phyloP scores from a whole-genome alignment of 2,888 invertebrate species.

The Orthosia incerta region DNA sequence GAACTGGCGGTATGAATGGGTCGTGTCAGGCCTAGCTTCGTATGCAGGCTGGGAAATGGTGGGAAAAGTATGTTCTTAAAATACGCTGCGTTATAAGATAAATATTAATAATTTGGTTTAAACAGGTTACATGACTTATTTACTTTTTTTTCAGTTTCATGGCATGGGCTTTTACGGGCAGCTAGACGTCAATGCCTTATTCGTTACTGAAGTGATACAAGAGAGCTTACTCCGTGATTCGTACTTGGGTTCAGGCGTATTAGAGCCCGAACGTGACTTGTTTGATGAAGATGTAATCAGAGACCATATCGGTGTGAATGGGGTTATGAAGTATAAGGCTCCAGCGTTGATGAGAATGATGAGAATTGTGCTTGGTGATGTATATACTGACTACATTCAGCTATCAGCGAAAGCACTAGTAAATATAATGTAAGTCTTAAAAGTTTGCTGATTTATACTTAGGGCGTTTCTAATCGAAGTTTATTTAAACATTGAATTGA shows the following conservation, averaged over 20 bases:
- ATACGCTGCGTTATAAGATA: neutral
- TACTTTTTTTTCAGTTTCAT: neutral
- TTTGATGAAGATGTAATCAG: conserved; percentile 76
- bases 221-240: conserved; percentile 81
- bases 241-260: conserved; percentile 65
- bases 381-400: conserved; percentile 75
- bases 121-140: neutral
- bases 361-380: conserved; percentile 72
- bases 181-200: conserved; percentile 79
- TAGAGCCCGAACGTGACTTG: conserved; percentile 72
- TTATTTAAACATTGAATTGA: too few species aligned
- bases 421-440: conserved; percentile 72
- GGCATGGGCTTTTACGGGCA: too few species aligned
- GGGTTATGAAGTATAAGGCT: conserved; percentile 80
- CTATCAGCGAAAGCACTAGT: conserved; percentile 74
- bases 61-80: conserved; percentile 78
- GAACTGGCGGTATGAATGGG: conserved; percentile 92
- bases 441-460: too few species aligned
- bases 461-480: too few species aligned
- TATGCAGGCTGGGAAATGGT: conserved; percentile 92
- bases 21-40: conserved; percentile 90
- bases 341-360: conserved; percentile 82
- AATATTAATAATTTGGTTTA: neutral
- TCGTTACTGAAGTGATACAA: conserved; percentile 84
- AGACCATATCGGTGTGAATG: conserved; percentile 68